Base-by-base conservation (phyloP, 2,888 invertebrate genomes). In the Cephus pulcher region DNA sequence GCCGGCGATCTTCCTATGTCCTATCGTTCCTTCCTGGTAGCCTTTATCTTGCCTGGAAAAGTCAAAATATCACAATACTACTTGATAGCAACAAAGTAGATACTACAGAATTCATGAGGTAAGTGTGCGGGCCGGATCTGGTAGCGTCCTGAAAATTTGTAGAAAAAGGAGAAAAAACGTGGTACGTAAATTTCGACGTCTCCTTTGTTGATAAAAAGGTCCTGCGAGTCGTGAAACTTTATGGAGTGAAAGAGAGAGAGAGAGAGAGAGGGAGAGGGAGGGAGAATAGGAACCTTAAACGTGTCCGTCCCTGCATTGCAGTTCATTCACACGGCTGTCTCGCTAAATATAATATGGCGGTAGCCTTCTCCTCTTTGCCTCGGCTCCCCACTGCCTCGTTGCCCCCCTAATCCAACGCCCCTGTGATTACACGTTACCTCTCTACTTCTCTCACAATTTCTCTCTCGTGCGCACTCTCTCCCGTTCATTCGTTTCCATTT, bases 271-370 rank as follows among this genome's bases (percentile, higher is more conserved):
- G 11, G 30, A 30, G 30, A 30, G 34, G 11, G 35, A 35, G n/a
- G 76, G 9, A 37, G 80, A 82, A 82, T 11, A 74, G n/a, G 73
- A 79, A 80, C 74, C 56, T 68, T 78, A 35, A 80, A 74, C 79
- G 77, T 78, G 80, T 80, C 82, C 86, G 88, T 85, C 86, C 86
- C 88, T 88, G 87, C 84, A 82, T 82, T 84, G 85, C 86, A 90
- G 90, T 90, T 90, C 90, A 90, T 90, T 90, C 90, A 90, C 90
- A 90, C 89, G 89, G 84, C 82, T 84, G 86, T 87, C 87, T 88
- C 85, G 88, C 89, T 89, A 89, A 90, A 89, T 88, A 88, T 88
- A 90, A 90, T 89, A 86, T 86, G 89, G 88, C 89, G 88, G 87
- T 88, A 85, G 84, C 85, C 85, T 84, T 81, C 83, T 78, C 83